Evolutionary conservation across 2,888 invertebrate genomes (phyloP).

Genomic region (Xanthia togata): DNA sequence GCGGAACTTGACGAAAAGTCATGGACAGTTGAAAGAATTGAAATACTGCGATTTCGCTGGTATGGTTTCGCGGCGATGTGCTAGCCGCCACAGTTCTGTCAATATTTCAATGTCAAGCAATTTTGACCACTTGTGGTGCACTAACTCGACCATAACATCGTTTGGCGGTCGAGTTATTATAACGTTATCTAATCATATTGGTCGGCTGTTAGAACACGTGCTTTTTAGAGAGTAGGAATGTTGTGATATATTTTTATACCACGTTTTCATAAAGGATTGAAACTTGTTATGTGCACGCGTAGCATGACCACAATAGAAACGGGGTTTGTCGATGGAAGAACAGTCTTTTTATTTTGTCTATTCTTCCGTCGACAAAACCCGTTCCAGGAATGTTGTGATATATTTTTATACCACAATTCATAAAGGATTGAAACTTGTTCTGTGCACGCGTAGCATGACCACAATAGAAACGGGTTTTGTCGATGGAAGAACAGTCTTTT

Average conservation of each 20-base stretch:
- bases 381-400: slow-evolving; percentile 14
- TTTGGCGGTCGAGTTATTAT: not conserved
- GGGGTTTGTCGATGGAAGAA: too few relatives aligned
- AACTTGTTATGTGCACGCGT: not conserved
- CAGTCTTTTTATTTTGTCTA: too few relatives aligned
- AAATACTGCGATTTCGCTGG: too few relatives aligned
- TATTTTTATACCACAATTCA: not conserved
- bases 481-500: too few relatives aligned
- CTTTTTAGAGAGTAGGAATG: slow-evolving; percentile 9
- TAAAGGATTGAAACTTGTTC: not conserved
- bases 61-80: too few relatives aligned
- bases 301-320: too few relatives aligned
- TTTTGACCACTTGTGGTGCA: not conserved
- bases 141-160: not conserved
- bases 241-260: slow-evolving; percentile 15
- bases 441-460: not conserved
- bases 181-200: not conserved
- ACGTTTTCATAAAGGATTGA: not conserved
- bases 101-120: not conserved
- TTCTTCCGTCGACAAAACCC: too few relatives aligned
- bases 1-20: too few relatives aligned
- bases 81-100: too few relatives aligned
- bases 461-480: too few relatives aligned
- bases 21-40: too few relatives aligned
- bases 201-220: not conserved